Conservation (phyloP, 1,140 invertebrate species). For the Neuroterus valhalla region DNA sequence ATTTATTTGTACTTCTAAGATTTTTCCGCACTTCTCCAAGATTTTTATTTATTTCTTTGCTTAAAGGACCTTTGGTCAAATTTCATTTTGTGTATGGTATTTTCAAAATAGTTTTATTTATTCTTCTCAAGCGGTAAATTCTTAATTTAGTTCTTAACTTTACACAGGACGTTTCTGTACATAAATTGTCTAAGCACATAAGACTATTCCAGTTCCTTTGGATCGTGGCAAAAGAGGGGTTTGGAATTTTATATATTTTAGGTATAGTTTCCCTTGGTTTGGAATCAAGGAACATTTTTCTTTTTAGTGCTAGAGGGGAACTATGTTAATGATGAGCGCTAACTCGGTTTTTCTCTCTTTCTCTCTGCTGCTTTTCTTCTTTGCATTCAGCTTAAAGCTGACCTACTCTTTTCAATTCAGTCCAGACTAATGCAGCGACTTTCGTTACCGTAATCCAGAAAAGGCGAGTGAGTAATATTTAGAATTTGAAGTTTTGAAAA, state of each 20-base stretch:
- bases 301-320: background rate
- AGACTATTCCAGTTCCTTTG: too few species aligned
- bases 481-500: too few species aligned
- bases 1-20: too few species aligned
- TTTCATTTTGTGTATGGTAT: background rate
- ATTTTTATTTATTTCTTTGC: constrained; percentile 9
- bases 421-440: background rate
- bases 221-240: background rate
- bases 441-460: background rate
- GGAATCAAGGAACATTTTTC: background rate
- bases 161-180: too few species aligned
- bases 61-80: background rate
- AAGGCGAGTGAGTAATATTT: background rate
- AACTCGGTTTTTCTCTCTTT: background rate
- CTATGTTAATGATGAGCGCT: background rate
- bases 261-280: background rate
- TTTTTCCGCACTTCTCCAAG: background rate
- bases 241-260: background rate
- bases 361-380: too few species aligned
- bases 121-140: too few species aligned
- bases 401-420: background rate
- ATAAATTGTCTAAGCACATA: too few species aligned
- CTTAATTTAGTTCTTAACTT: too few species aligned
- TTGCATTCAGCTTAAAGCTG: background rate
- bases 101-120: background rate